Conservation (phyloP, 2,888 invertebrate genomes). For the Netelia melanura region DNA sequence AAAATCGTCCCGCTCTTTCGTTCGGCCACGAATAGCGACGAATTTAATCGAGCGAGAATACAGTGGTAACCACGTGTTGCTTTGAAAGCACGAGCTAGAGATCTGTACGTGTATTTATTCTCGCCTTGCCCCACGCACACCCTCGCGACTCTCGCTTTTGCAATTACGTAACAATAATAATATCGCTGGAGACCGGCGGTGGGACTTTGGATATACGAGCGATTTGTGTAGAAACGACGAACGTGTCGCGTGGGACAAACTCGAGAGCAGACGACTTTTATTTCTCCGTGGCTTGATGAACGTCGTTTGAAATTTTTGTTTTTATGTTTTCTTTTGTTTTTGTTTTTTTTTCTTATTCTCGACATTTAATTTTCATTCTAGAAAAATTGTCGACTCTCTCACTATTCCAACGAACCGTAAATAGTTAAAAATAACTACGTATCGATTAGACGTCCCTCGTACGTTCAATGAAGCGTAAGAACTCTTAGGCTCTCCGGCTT, state of each 20-base stretch:
- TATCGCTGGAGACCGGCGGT: slow-evolving; percentile 19
- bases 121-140: background rate
- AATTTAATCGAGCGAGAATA: slow-evolving; percentile 27
- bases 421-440: too few relatives aligned
- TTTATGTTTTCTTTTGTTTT: background rate
- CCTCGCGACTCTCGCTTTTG: background rate
- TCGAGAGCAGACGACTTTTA: background rate
- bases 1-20: background rate
- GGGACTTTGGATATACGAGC: slow-evolving; percentile 37
- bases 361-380: background rate
- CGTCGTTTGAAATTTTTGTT: background rate
- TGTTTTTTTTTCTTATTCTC: background rate
- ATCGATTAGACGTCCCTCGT: too few relatives aligned
- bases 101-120: background rate
- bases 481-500: too few relatives aligned
- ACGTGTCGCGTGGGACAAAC: background rate
- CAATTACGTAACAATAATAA: slow-evolving; percentile 38
- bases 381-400: too few relatives aligned
- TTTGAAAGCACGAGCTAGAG: slow-evolving; percentile 36
- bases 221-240: slow-evolving; percentile 5
- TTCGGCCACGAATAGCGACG: background rate
- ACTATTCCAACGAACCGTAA: too few relatives aligned
- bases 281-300: background rate
- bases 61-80: slow-evolving; percentile 64
- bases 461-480: too few relatives aligned